Percentiles rank a stretch among this genome's conserved stretches.
phyloP scores from a whole-genome alignment of 2,797 vertebrate genomes.

The Phataginus tricuspis region DNA sequence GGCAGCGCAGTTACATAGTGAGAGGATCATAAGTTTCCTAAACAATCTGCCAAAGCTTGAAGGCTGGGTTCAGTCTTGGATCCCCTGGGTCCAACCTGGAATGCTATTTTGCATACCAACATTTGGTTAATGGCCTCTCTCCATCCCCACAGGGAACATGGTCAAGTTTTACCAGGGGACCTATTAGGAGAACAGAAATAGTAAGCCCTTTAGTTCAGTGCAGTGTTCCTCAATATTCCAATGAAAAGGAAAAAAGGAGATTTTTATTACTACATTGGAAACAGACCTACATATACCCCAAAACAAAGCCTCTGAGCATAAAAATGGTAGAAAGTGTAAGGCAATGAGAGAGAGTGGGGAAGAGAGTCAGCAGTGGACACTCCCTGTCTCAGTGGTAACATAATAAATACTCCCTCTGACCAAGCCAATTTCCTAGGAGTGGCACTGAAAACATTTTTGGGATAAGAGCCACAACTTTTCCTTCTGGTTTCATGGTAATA shows the following conservation, averaged over 20 bases:
- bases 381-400: background rate
- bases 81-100: background rate
- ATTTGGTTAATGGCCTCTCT: slow-evolving; percentile 38
- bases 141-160: background rate
- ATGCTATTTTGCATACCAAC: background rate
- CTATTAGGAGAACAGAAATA: background rate
- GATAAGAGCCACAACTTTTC: background rate
- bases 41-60: background rate
- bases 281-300: background rate
- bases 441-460: slow-evolving; percentile 19
- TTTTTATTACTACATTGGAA: background rate
- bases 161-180: background rate
- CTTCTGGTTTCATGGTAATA: slow-evolving; percentile 33
- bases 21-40: background rate
- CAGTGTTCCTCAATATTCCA: slow-evolving; percentile 21
- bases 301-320: background rate
- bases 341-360: background rate
- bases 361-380: background rate
- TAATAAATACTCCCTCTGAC: background rate
- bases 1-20: background rate
- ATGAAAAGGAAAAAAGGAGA: background rate
- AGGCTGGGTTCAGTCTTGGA: background rate
- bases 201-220: background rate
- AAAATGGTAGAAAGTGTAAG: background rate
- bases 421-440: background rate